Conservation (phyloP, 2,113 vertebrate species). For the Monopterus albus region DNA sequence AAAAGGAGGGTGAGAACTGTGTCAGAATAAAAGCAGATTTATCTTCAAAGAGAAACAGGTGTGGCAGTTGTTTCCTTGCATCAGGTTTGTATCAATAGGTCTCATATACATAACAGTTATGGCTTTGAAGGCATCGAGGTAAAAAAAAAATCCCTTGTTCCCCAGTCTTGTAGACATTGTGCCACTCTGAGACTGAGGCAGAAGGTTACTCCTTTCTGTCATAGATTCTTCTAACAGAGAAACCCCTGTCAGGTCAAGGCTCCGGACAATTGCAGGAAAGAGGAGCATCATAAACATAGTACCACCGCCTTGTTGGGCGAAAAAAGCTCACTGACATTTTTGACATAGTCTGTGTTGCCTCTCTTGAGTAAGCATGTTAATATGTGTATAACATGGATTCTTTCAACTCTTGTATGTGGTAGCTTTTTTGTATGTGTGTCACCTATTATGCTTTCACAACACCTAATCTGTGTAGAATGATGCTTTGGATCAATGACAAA, state of each 20-base stretch:
- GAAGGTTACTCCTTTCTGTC: constrained; percentile 61
- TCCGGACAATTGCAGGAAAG: constrained; percentile 27
- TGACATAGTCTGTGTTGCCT: constrained; percentile 30
- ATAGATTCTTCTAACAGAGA: constrained; percentile 36
- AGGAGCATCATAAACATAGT: constrained; percentile 45
- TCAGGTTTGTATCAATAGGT: constrained; percentile 17
- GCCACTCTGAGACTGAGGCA: constrained; percentile 17
- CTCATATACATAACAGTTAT: constrained; percentile 25
- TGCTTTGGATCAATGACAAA: no score
- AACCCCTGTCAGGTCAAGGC: constrained; percentile 20
- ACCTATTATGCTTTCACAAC: no score
- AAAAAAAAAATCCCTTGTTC: background rate
- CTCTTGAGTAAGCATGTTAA: constrained; percentile 13
- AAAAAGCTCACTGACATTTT: constrained; percentile 62
- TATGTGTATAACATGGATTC: constrained; percentile 1
- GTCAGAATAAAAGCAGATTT: constrained; percentile 44
- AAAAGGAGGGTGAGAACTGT: background rate
- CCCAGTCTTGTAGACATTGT: background rate
- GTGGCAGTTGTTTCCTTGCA: constrained; percentile 10
- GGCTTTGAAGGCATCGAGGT: constrained; percentile 17
- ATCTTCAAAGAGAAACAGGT: constrained; percentile 33
- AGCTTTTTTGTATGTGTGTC: background rate
- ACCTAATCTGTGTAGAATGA: no score
- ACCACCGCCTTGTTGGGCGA: constrained; percentile 3
- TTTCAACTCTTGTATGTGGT: background rate